These are phyloP conservation scores for Ormyrus nitidulus DNA, from an alignment of 2,888 invertebrate genomes.

Conservation along the genomic window DNA sequence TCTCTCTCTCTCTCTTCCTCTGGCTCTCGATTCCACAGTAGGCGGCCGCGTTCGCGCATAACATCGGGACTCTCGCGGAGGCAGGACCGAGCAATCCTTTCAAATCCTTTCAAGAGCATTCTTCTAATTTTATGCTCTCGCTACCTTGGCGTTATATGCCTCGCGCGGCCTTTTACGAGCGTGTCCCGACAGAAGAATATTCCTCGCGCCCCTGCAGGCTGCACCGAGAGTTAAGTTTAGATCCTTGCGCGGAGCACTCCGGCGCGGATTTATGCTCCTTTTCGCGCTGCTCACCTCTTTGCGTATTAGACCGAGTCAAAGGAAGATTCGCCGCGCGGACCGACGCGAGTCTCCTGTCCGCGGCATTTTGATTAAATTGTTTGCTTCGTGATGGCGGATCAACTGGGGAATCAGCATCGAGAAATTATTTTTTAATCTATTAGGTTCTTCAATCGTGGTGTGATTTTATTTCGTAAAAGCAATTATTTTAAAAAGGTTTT, in stretches of 20 bases:
- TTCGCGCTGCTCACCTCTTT: constrained; percentile 28
- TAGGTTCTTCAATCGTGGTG: too few relatives aligned
- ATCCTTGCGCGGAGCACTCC: constrained; percentile 35
- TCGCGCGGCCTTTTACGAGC: constrained; percentile 64
- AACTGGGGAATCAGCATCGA: background rate
- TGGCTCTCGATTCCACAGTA: background rate
- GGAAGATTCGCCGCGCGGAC: constrained; percentile 2
- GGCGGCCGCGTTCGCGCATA: background rate
- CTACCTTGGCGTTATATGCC: constrained; percentile 57
- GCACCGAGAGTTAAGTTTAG: too few relatives aligned
- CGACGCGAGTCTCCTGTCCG: background rate
- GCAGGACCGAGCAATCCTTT: constrained; percentile 63
- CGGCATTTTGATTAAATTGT: constrained; percentile 40
- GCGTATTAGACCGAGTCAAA: constrained; percentile 41
- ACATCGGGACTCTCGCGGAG: constrained; percentile 21
- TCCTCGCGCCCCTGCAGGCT: background rate
- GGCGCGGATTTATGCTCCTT: constrained; percentile 59
- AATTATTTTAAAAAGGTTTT: too few relatives aligned
- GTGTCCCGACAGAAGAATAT: constrained; percentile 40
- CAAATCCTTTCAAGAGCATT: constrained; percentile 63
- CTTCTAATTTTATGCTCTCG: constrained; percentile 70
- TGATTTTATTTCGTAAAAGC: too few relatives aligned
- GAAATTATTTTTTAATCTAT: background rate
- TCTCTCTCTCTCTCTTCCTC: constrained; percentile 5
- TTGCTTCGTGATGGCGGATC: constrained; percentile 23